These are phyloP conservation scores for Colius striatus DNA, from an alignment of 2,113 vertebrate genomes.

Conservation along the genomic window DNA sequence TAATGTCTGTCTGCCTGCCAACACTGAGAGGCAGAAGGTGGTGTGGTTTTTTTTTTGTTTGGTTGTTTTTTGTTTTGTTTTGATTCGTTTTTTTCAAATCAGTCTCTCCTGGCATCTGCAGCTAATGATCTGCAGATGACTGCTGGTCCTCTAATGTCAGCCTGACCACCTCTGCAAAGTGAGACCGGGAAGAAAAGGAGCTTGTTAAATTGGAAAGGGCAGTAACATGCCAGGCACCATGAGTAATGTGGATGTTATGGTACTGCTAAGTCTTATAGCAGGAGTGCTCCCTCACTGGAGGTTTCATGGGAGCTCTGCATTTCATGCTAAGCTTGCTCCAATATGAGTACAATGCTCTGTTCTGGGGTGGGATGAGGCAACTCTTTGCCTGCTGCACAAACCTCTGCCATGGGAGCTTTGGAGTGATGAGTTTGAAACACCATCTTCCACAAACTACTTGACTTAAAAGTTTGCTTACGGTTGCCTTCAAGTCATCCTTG, in stretches of 20 bases:
- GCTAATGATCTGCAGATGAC: not conserved
- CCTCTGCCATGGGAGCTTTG: not conserved
- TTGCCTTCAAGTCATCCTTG: not conserved
- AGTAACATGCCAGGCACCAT: not conserved
- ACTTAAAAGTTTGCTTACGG: not conserved
- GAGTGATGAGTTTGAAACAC: not conserved
- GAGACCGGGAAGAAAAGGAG: not conserved
- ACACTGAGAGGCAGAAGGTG: not conserved
- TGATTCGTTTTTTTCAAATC: not conserved
- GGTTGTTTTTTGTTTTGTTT: not conserved
- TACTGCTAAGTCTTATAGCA: not conserved
- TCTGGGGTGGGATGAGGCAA: not conserved
- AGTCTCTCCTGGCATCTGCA: not conserved
- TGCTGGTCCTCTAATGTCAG: not conserved
- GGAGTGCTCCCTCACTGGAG: not conserved
- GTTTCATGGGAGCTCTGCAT: not conserved
- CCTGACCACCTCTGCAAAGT: not conserved
- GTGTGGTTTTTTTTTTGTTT: not conserved
- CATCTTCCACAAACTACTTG: accelerated
- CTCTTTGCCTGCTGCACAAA: not conserved
- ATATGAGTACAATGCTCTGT: accelerated
- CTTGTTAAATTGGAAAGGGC: not conserved
- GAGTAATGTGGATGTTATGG: not conserved
- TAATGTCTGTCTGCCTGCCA: not conserved
- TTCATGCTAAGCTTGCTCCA: accelerated